A percentile compares a stretch with the other conserved stretches of the same genome.
These are phyloP conservation scores for Cryptoprocta ferox DNA, from an alignment of 2,797 vertebrate genomes.

Conservation along the genomic window DNA sequence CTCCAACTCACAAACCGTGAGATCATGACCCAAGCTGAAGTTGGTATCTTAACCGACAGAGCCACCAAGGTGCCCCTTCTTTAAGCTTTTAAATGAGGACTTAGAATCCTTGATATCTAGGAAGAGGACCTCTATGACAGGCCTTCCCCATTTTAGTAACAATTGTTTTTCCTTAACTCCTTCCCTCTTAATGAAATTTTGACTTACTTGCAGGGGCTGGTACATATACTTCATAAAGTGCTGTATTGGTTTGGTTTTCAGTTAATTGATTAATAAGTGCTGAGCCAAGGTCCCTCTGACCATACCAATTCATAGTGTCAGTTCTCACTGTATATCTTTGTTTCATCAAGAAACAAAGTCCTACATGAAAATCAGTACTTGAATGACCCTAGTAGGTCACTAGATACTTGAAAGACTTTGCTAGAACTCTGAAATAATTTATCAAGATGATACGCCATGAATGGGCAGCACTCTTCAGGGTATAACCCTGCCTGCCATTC, in stretches of 20 bases:
- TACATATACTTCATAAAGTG: neutral
- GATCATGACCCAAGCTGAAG: no score
- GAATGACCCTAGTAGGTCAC: neutral
- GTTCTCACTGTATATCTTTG: neutral
- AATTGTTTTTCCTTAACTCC: neutral
- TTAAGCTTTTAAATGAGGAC: neutral
- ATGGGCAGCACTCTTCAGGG: neutral
- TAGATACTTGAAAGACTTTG: neutral
- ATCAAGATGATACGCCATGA: slow-evolving; percentile 8
- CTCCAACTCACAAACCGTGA: no score
- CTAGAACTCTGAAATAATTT: neutral
- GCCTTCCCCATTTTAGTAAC: neutral
- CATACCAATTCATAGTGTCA: neutral
- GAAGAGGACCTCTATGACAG: neutral
- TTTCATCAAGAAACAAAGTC: neutral
- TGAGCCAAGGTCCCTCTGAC: neutral
- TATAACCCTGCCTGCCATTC: neutral
- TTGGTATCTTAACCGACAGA: no score
- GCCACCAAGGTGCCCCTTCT: neutral
- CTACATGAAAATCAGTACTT: neutral
- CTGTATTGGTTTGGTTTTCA: neutral
- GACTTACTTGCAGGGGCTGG: neutral
- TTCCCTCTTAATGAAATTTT: neutral
- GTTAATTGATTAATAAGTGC: neutral
- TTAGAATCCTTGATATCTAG: neutral